phyloP scores from a whole-genome alignment of 2,888 invertebrate species.

The Cheilosia scutellata region DNA sequence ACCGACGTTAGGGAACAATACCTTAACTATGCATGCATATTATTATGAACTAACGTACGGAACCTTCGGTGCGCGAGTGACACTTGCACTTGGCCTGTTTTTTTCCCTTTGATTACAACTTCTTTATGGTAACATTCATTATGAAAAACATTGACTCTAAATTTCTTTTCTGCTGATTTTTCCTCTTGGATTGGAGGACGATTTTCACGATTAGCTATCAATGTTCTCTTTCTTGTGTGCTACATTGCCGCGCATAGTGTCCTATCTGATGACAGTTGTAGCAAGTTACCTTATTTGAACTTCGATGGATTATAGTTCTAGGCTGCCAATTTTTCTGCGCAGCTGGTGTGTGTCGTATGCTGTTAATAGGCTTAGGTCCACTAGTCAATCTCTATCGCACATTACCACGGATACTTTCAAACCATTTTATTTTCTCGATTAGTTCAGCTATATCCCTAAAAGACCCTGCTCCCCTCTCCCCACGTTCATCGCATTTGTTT shows the following conservation, averaged over 20 bases:
- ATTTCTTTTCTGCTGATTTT: neutral
- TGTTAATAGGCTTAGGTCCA: neutral
- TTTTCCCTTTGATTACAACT: slow-evolving; percentile 4
- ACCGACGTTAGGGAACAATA: too few relatives aligned
- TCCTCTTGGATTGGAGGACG: neutral
- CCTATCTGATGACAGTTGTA: neutral
- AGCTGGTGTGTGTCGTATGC: neutral
- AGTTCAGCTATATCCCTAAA: too few relatives aligned
- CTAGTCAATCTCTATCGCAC: slow-evolving; percentile 7
- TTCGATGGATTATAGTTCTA: neutral
- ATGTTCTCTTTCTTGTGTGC: neutral
- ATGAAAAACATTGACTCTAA: neutral
- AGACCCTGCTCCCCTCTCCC: too few relatives aligned
- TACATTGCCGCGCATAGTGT: neutral
- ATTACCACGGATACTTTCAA: too few relatives aligned
- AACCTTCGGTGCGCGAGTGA: too few relatives aligned
- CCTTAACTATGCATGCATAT: too few relatives aligned
- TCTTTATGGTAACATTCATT: neutral
- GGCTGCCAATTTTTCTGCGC: neutral
- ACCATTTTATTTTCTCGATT: too few relatives aligned
- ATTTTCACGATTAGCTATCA: neutral
- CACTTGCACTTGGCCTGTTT: too few relatives aligned
- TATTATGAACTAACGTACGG: too few relatives aligned
- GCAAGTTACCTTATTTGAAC: neutral
- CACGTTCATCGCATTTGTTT: too few relatives aligned